Conservation (phyloP, 2,113 vertebrate genomes). For the Melanerpes formicivorus region DNA sequence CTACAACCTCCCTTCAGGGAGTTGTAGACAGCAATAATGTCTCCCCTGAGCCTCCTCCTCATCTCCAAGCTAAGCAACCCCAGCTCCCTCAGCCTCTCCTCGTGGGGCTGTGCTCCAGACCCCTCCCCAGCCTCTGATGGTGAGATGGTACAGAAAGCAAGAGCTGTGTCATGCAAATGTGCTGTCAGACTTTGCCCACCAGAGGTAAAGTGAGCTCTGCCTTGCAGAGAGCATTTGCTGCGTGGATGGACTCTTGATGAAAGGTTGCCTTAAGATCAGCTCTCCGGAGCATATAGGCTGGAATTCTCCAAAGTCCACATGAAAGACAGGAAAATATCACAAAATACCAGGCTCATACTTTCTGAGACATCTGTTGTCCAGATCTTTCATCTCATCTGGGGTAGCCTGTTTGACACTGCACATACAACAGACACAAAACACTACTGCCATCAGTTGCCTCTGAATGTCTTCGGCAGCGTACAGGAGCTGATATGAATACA, state of each 20-base stretch:
- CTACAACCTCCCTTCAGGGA: no score
- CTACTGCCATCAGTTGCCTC: conserved; percentile 5
- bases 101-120: no score
- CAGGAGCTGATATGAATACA: neutral
- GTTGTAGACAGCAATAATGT: no score
- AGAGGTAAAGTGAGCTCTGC: neutral
- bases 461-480: neutral
- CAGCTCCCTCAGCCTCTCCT: no score
- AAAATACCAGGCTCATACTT: conserved; percentile 33
- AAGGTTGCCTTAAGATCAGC: conserved; percentile 41
- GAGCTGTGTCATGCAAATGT: neutral
- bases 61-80: no score
- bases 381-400: conserved; percentile 22
- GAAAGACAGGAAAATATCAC: conserved; percentile 44
- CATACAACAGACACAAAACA: neutral
- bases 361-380: conserved; percentile 58
- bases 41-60: no score
- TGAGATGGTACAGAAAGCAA: neutral
- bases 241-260: conserved; percentile 20
- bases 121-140: no score
- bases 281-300: conserved; percentile 21
- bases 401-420: neutral
- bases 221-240: neutral
- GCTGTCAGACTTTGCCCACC: conserved; percentile 24
- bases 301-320: conserved; percentile 64